These are phyloP conservation scores for Microctenopoma stevenorrisi DNA, from an alignment of 2,797 vertebrate species.

Conservation along the genomic window DNA sequence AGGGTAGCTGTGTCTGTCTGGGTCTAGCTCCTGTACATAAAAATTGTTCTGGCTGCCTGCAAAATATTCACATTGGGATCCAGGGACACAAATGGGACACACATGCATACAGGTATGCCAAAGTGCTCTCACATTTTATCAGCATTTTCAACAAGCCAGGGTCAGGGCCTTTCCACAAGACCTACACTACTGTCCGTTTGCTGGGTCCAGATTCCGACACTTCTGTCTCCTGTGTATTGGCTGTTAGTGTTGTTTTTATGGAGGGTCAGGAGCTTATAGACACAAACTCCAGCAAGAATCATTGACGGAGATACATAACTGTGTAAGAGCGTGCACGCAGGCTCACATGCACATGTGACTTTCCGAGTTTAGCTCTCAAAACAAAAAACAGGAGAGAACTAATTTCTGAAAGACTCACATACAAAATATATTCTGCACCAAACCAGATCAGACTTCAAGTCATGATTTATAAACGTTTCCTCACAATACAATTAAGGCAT, in stretches of 20 bases:
- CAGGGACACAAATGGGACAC: constrained; percentile 29
- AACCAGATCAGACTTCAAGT: constrained; percentile 18
- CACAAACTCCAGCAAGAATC: constrained; percentile 40
- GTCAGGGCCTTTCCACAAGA: constrained; percentile 65
- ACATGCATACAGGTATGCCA: constrained; percentile 25
- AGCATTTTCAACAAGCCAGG: constrained; percentile 38
- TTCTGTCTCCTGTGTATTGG: constrained; percentile 20
- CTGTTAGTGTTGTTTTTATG: constrained; percentile 50
- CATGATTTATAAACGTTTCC: constrained; percentile 19
- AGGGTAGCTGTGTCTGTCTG: constrained; percentile 7
- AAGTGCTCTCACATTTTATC: constrained; percentile 28
- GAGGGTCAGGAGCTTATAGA: constrained; percentile 47
- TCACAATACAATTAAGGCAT: constrained; percentile 24
- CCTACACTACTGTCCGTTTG: constrained; percentile 45
- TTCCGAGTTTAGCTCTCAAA: constrained; percentile 28
- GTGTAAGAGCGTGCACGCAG: constrained; percentile 18
- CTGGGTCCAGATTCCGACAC: constrained; percentile 45
- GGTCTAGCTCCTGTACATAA: constrained; percentile 66
- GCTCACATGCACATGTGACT: constrained; percentile 18
- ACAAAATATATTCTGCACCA: constrained; percentile 2
- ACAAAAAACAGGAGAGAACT: constrained; percentile 20
- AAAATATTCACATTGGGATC: constrained; percentile 38
- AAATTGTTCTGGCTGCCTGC: constrained; percentile 66
- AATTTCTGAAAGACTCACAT: constrained; percentile 27
- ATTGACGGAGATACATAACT: constrained; percentile 32